Base-by-base conservation (phyloP, 2,113 vertebrate genomes). In the Pagrus major region DNA sequence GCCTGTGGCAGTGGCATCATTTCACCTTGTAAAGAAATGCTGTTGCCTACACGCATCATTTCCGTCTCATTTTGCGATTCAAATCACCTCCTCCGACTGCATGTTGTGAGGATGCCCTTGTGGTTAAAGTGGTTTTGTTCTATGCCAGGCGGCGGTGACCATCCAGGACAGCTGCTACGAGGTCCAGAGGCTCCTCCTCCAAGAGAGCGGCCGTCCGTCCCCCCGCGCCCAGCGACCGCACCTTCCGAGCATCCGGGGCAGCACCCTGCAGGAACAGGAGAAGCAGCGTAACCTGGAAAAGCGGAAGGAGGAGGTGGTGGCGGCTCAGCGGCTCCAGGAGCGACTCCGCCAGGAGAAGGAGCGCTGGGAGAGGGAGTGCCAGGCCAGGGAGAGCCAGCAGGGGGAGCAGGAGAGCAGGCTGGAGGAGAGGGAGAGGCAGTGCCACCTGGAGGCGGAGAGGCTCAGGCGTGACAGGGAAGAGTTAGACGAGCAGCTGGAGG, bases 231-330 rank as follows among this genome's bases (percentile, higher is more conserved):
- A 61, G 41, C 86, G 71, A 0, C 7, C 69, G 37, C 81, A 89
- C 74, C 84, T 81, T 12, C 56, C 74, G 2, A 93, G 94, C 46
- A 80, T 95, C 63, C 94, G 96, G 0, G 95, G 93, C 33, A 96
- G 90, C 35, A 86, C 95, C 76, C 90, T 99, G 29, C 96, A 97
- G 41, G 97, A 97, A 83, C 98, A 98, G 92, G 98, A 99, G 89
- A 96, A 97, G 44, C 96, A 97, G 76, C 89, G 98, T 2, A 97
- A 97, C 94, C 95, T 97, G 0, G 97, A 98, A 75, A 97, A 97
- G 71, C 96, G 95, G 71, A 95, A 96, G 2, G 97, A 98, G 76
- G 97, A 99, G 31, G 84, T 96, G 79, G 96, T 82, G 0, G 91
- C 93, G 0, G 88, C 96, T 0, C 96, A 96, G 81, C 96, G 96